Evolutionary conservation across 2,113 vertebrate genomes (phyloP).

Genomic region (Misgurnus mizolepis): DNA sequence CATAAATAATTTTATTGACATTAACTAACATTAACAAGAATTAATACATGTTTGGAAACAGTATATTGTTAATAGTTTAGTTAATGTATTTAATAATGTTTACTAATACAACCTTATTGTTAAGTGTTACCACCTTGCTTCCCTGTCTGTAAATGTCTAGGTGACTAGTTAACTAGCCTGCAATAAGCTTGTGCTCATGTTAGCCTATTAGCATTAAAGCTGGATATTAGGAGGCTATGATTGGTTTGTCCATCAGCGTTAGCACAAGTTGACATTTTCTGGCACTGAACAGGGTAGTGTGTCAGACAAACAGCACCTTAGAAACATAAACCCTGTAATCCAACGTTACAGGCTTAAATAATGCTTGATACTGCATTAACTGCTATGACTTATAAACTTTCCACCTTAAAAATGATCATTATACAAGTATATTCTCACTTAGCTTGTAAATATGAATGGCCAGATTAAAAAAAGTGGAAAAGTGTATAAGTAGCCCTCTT

Average conservation of each 20-base stretch:
- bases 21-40: too few relatives aligned
- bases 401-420: slow-evolving; percentile 41
- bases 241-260: slow-evolving; percentile 62
- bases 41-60: too few relatives aligned
- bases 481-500: neutral
- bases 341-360: slow-evolving; percentile 43
- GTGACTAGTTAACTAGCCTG: slow-evolving; percentile 54
- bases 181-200: slow-evolving; percentile 67
- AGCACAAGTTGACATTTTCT: slow-evolving; percentile 48
- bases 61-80: too few relatives aligned
- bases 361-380: slow-evolving; percentile 24
- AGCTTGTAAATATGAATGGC: slow-evolving; percentile 41
- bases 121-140: slow-evolving; percentile 26
- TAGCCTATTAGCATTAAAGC: slow-evolving; percentile 63
- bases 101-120: too few relatives aligned
- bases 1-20: too few relatives aligned
- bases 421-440: slow-evolving; percentile 43
- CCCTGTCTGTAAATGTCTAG: slow-evolving; percentile 55
- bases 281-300: slow-evolving; percentile 45
- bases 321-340: slow-evolving; percentile 72
- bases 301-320: slow-evolving; percentile 55
- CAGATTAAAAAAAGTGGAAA: slow-evolving; percentile 7
- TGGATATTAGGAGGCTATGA: slow-evolving; percentile 64
- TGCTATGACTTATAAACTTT: slow-evolving; percentile 21
- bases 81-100: too few relatives aligned